phyloP scores from a whole-genome alignment of 2,113 vertebrate genomes.

The Orthochromis malagaraziensis region DNA sequence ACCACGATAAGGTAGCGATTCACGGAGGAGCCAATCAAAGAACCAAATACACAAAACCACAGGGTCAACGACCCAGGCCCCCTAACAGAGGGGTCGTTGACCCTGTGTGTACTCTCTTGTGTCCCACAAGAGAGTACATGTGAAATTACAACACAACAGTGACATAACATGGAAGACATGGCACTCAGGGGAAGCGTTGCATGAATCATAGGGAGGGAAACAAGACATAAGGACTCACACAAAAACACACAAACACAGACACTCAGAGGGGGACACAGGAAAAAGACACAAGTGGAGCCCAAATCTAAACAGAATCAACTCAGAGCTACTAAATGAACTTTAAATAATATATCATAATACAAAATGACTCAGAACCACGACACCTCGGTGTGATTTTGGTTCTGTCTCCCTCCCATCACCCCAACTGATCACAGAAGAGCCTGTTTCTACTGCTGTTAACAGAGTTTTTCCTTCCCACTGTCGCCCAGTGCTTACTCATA shows the following conservation, averaged over 20 bases:
- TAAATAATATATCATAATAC: background rate
- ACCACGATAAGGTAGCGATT: no score
- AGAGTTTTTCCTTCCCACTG: background rate
- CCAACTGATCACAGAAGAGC: background rate
- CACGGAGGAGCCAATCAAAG: no score
- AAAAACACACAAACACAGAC: background rate
- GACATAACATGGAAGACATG: background rate
- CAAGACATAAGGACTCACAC: background rate
- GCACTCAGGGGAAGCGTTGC: background rate
- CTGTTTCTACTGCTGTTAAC: background rate
- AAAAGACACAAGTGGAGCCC: background rate
- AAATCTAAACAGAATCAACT: background rate
- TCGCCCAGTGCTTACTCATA: background rate
- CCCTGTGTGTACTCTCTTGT: no score
- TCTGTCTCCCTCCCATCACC: background rate
- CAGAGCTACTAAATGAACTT: background rate
- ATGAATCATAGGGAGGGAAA: background rate
- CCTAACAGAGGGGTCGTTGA: no score
- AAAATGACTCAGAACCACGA: background rate
- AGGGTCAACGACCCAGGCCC: no score
- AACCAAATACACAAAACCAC: no score
- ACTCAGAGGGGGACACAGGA: background rate
- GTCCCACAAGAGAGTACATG: background rate
- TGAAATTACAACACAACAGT: background rate
- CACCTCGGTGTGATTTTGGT: background rate